phyloP scores from a whole-genome alignment of 2,797 vertebrate genomes.

The Pempheris klunzingeri region DNA sequence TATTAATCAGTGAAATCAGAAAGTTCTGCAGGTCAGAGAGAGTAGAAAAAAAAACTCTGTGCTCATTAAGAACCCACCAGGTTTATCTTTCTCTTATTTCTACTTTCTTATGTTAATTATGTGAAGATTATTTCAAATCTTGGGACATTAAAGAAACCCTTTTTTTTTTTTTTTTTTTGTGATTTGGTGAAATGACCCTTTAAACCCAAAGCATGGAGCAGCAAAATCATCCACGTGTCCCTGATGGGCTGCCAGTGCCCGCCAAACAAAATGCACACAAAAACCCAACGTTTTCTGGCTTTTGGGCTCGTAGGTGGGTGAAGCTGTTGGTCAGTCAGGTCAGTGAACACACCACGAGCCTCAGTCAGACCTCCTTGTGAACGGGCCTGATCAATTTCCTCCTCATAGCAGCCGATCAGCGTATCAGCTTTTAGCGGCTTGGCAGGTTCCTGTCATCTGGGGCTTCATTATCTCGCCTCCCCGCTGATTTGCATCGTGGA shows the following conservation, averaged over 20 bases:
- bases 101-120: background rate
- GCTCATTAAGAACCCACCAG: constrained; percentile 8
- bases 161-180: background rate
- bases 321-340: constrained; percentile 22
- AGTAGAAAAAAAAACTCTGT: constrained; percentile 7
- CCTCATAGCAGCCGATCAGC: constrained; percentile 16
- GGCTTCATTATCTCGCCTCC: constrained; percentile 66
- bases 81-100: background rate
- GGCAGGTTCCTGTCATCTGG: constrained; percentile 53
- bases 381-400: constrained; percentile 24
- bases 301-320: background rate
- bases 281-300: fast-evolving
- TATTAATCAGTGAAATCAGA: constrained; percentile 27
- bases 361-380: background rate
- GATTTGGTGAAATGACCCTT: constrained; percentile 2
- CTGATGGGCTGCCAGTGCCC: background rate
- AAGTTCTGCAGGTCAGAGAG: constrained; percentile 13
- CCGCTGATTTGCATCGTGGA: constrained; percentile 54
- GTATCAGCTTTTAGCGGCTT: constrained; percentile 34
- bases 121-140: background rate
- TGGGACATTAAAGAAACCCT: background rate
- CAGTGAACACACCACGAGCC: constrained; percentile 49
- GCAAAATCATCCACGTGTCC: background rate
- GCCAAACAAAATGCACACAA: background rate
- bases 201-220: background rate